Base-by-base conservation (phyloP, 1,140 invertebrate genomes). In the Hylaeus anthracinus region DNA sequence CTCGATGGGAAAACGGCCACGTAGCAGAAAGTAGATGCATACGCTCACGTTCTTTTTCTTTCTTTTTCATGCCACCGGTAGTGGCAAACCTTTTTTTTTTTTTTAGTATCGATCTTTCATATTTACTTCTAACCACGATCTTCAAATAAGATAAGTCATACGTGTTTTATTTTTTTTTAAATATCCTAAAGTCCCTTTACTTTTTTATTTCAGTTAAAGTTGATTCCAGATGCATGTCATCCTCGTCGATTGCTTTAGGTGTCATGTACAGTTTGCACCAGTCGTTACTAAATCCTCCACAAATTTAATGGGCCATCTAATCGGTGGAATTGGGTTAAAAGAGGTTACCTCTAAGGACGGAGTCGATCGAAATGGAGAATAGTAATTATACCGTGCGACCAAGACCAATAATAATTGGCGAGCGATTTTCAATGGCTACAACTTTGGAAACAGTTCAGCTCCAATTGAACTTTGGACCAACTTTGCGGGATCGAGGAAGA, bases 371-470 rank as follows among this genome's bases (percentile, higher is more conserved):
- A 72, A 76, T 5, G 76, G 81, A 55, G 81, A 86, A 83, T 79
- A 88, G 88, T 91, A 90, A 91, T 91, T 91, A 90, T 88, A 89
- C 88, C 84, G 73, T 86, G 88, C 86, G 84, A 89, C 84, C 77
- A 85, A 85, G 85, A 91, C 82, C 86, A 89, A 90, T 90, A 91
- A 91, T 86, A 90, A 87, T 88, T 86, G 81, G 82, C 79, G 81
- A 91, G 77, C 83, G 80, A 78, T 90, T 90, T 90, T 85, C 86
- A 91, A 90, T 90, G 86, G 88, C 82, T 74, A 71, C 86, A 91
- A 91, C 86, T 91, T 90, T 63, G 85, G 83, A 79, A 90, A 89
- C 81, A 86, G 88, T 91, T 91, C 88, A 90, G 87, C 85, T 90
- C 71, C 90, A 89, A 90, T 91, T 90, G 85, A 91, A 90, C 88